Percentiles rank a stretch among this genome's conserved stretches.
Evolutionary conservation across 2,113 vertebrate genomes (phyloP).

Genomic region (Atherinomorus stipes): DNA sequence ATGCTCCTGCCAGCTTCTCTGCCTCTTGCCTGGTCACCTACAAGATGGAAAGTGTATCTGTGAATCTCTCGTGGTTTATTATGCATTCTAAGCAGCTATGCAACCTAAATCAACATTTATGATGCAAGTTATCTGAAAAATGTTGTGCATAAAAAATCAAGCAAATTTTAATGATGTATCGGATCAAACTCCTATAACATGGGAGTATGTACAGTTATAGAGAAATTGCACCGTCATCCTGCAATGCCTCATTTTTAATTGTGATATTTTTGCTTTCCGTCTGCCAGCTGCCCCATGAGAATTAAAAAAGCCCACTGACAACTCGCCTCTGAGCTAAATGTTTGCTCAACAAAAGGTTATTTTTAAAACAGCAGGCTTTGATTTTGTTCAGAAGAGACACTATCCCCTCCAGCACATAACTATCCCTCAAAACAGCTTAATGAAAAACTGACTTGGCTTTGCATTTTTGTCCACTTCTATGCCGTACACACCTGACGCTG

Average conservation of each 20-base stretch:
- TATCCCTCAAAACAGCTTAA: no score
- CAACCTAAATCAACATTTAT: not conserved
- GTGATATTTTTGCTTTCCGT: slow-evolving; percentile 36
- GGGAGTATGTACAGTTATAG: not conserved
- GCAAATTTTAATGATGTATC: not conserved
- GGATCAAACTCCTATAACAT: not conserved
- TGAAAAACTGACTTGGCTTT: not conserved
- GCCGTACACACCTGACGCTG: slow-evolving; percentile 89
- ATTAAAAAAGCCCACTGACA: not conserved
- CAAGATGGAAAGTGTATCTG: not conserved
- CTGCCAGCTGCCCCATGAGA: not conserved
- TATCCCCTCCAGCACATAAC: no score
- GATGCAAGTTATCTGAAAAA: no score
- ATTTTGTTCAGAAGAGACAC: not conserved
- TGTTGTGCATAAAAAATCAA: no score
- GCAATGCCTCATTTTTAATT: slow-evolving; percentile 1
- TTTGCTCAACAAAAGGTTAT: not conserved
- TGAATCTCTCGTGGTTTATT: not conserved
- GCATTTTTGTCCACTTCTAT: not conserved
- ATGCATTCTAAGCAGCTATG: not conserved
- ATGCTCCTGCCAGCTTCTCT: slow-evolving; percentile 93
- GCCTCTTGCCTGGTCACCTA: slow-evolving; percentile 91
- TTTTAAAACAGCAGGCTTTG: slow-evolving; percentile 23
- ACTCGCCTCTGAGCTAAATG: slow-evolving; percentile 14
- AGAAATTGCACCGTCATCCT: slow-evolving; percentile 21